Percentiles rank a stretch among this genome's conserved stretches.
Evolutionary conservation across 2,113 vertebrate species (phyloP).

Genomic region (Edolisoma coerulescens): DNA sequence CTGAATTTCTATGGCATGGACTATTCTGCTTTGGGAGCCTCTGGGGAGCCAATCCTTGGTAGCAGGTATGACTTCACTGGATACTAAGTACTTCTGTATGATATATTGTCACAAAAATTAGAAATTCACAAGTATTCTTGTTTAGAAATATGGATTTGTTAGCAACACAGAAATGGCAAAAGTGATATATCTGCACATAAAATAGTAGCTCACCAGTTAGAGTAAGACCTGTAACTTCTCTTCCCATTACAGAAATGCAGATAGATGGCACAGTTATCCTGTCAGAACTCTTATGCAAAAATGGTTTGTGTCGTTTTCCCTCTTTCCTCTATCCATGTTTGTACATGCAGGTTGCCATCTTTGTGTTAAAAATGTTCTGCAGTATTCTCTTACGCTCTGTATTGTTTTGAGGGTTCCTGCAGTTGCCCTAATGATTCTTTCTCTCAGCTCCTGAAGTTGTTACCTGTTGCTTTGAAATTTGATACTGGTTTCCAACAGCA

Average conservation of each 20-base stretch:
- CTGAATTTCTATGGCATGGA: slow-evolving; percentile 94
- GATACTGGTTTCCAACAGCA: neutral
- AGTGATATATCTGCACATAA: neutral
- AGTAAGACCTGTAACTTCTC: neutral
- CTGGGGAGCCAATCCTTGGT: slow-evolving; percentile 84
- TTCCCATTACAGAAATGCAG: neutral
- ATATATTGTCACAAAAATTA: neutral
- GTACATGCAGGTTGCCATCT: neutral
- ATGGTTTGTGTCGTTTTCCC: neutral
- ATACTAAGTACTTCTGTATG: neutral
- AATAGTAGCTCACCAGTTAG: neutral
- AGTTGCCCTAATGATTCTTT: neutral
- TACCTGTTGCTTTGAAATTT: neutral
- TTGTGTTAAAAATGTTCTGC: neutral
- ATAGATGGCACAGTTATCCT: neutral
- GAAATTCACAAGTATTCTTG: neutral
- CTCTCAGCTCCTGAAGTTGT: neutral
- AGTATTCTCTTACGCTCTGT: neutral
- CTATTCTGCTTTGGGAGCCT: slow-evolving; percentile 77
- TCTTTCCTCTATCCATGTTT: neutral
- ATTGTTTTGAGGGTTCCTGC: neutral
- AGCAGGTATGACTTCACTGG: slow-evolving; percentile 71
- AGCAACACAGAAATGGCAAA: neutral
- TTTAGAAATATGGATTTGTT: neutral
- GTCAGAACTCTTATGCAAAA: neutral